phyloP scores from a whole-genome alignment of 1,140 invertebrate species.

The Matsumurasca onukii region DNA sequence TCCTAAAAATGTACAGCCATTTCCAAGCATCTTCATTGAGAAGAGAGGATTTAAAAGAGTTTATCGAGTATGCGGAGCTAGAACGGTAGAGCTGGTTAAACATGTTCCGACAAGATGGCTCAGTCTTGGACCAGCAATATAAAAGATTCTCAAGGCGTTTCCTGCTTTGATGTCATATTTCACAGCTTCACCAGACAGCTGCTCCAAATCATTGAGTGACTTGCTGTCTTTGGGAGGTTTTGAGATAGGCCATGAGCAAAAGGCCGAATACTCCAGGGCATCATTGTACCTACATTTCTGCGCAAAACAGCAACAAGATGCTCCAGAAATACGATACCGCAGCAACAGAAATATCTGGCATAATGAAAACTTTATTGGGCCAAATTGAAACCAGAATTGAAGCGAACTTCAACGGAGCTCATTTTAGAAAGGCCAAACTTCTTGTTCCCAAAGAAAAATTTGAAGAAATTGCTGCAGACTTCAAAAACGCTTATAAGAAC shows the following conservation, averaged over 20 bases:
- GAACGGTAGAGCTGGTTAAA: background rate
- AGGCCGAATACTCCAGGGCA: too few species aligned
- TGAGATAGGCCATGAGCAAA: constrained; percentile 13
- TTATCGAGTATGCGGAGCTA: background rate
- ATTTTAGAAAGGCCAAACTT: too few species aligned
- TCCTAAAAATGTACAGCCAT: constrained; percentile 9
- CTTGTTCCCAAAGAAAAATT: too few species aligned
- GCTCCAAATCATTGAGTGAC: constrained; percentile 26
- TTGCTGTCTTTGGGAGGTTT: constrained; percentile 19
- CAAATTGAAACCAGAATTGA: too few species aligned
- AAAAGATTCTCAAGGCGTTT: background rate
- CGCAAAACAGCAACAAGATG: too few species aligned
- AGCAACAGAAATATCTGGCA: too few species aligned
- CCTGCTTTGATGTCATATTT: constrained; percentile 24
- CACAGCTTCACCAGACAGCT: constrained; percentile 4
- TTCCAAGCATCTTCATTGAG: background rate
- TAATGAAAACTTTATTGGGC: too few species aligned
- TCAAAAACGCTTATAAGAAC: too few species aligned
- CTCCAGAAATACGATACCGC: too few species aligned
- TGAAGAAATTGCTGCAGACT: too few species aligned
- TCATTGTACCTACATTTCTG: too few species aligned
- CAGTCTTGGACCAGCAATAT: constrained; percentile 11
- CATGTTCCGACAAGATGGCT: constrained; percentile 26
- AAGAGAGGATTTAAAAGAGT: constrained; percentile 21
- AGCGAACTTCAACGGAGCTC: too few species aligned